These are phyloP conservation scores for Apamea crenata DNA, from an alignment of 2,888 invertebrate genomes.

Conservation along the genomic window DNA sequence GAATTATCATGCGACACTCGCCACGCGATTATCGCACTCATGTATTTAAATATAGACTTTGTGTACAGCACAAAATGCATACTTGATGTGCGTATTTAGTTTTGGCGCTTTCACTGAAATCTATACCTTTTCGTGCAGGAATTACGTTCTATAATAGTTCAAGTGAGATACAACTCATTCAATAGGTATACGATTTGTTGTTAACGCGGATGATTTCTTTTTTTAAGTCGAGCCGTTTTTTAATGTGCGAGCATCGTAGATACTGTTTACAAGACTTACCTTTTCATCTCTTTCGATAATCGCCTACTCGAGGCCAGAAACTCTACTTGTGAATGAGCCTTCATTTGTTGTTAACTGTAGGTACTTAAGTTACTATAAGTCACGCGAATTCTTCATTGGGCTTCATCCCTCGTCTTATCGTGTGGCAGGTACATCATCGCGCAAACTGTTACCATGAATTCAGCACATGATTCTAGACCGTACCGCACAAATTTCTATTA, in stretches of 20 bases:
- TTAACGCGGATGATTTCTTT: neutral
- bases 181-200: neutral
- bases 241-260: neutral
- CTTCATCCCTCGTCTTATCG: neutral
- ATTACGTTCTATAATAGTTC: neutral
- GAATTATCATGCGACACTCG: neutral
- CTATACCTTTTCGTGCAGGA: neutral
- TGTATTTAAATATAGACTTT: neutral
- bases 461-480: too few species aligned
- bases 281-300: neutral
- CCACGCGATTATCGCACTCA: neutral
- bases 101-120: neutral
- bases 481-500: too few species aligned
- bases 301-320: conserved; percentile 6
- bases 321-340: conserved; percentile 9
- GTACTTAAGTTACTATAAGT: conserved; percentile 20
- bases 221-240: neutral
- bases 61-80: neutral
- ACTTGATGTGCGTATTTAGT: neutral
- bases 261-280: neutral
- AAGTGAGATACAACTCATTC: neutral
- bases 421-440: neutral
- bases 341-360: conserved; percentile 3
- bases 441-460: neutral
- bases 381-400: conserved; percentile 22